phyloP scores from a whole-genome alignment of 2,113 vertebrate species.

The Leiothrix lutea region DNA sequence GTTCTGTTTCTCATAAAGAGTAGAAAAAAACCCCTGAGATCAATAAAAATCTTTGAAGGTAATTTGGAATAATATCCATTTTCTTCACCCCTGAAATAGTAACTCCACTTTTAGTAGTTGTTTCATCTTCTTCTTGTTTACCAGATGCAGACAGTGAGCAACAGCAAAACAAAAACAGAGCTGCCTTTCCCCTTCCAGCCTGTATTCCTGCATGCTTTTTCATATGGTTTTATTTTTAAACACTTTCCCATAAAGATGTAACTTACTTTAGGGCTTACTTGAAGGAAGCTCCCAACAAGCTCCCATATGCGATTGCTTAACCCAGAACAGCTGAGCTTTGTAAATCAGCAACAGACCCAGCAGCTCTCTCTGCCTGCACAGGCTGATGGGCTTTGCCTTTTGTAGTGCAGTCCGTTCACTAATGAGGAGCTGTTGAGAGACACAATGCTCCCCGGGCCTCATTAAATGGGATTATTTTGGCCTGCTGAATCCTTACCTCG shows the following conservation, averaged over 20 bases:
- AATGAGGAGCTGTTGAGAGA: conserved; percentile 14
- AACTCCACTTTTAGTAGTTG: not conserved
- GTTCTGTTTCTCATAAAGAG: not conserved
- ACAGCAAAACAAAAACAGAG: not conserved
- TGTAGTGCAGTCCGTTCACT: not conserved
- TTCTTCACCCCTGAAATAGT: not conserved
- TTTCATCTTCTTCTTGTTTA: not conserved
- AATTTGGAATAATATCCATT: not conserved
- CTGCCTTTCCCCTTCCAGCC: not conserved
- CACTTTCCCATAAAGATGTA: conserved; percentile 31
- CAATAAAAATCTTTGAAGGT: not conserved
- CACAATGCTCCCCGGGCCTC: not conserved
- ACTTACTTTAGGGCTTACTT: conserved; percentile 60
- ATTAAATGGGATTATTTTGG: not conserved
- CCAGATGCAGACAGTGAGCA: not conserved
- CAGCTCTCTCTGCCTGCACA: not conserved
- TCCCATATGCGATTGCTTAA: conserved; percentile 15
- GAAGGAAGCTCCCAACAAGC: conserved; percentile 34
- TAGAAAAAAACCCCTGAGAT: not conserved
- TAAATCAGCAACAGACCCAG: conserved; percentile 40
- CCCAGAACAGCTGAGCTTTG: conserved; percentile 36
- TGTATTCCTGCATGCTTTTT: not conserved
- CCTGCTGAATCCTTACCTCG: not conserved
- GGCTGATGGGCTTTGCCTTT: not conserved
- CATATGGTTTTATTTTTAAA: conserved; percentile 57